Percentiles rank a stretch among this genome's conserved stretches.
phyloP scores from a whole-genome alignment of 1,140 invertebrate genomes.

The Euura saliciscinereae region DNA sequence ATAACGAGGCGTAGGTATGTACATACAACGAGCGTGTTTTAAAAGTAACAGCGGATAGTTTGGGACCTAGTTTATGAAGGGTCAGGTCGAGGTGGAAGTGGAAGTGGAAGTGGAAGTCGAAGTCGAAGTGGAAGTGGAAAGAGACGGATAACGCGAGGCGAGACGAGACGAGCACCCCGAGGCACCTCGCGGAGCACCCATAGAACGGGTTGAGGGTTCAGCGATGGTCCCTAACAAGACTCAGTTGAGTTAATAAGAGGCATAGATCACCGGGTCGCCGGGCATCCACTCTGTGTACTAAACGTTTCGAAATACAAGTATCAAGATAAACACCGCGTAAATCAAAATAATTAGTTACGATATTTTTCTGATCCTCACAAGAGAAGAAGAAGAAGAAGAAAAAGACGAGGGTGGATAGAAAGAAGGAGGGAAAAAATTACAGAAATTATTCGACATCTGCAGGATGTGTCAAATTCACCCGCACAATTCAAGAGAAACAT shows the following conservation, averaged over 20 bases:
- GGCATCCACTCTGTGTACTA: constrained; percentile 42
- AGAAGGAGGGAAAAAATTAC: not conserved
- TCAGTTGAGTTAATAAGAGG: constrained; percentile 53
- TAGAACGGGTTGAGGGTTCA: not conserved
- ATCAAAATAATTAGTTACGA: constrained; percentile 48
- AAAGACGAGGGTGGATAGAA: not conserved
- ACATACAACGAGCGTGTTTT: constrained; percentile 36
- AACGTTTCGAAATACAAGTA: constrained; percentile 55
- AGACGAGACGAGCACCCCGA: constrained; percentile 25
- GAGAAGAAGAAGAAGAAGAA: not conserved
- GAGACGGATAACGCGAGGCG: constrained; percentile 15
- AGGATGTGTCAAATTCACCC: not conserved
- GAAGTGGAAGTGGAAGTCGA: constrained; percentile 27
- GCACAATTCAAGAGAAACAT: not conserved
- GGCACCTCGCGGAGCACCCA: not conserved
- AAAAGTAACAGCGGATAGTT: constrained; percentile 56
- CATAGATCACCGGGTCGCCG: constrained; percentile 50
- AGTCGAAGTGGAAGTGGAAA: constrained; percentile 23
- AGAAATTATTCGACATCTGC: not conserved
- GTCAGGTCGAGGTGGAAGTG: constrained; percentile 53
- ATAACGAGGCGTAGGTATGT: constrained; percentile 53
- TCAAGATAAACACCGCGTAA: constrained; percentile 58
- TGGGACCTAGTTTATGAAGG: constrained; percentile 60
- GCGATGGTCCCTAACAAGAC: constrained; percentile 53
- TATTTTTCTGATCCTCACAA: not conserved